Conservation (phyloP, 1,140 invertebrate genomes). For the Drosophila ficusphila region DNA sequence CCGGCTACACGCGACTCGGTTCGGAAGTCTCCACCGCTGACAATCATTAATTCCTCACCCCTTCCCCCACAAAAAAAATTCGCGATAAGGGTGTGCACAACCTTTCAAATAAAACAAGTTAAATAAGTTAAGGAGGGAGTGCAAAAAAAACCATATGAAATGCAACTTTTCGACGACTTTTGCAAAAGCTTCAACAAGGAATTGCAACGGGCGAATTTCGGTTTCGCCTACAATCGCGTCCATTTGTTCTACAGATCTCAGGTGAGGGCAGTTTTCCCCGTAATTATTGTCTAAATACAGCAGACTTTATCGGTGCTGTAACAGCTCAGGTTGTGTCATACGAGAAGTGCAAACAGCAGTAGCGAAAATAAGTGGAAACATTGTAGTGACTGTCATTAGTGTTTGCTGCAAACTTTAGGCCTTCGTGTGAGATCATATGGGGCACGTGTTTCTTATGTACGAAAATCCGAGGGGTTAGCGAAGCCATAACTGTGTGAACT, state of each 20-base stretch:
- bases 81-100: constrained; percentile 9
- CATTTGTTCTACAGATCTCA: constrained; percentile 77
- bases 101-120: constrained; percentile 4
- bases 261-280: constrained; percentile 51
- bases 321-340: constrained; percentile 18
- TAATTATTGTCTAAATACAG: background rate
- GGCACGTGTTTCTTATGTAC: constrained; percentile 17
- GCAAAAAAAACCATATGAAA: constrained; percentile 43
- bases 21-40: constrained; percentile 32
- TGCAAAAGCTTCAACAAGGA: constrained; percentile 65
- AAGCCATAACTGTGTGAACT: background rate
- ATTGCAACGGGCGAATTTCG: constrained; percentile 66
- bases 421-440: constrained; percentile 22
- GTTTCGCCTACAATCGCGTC: constrained; percentile 69
- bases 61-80: background rate
- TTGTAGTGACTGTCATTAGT: constrained; percentile 9
- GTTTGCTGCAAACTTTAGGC: background rate
- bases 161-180: constrained; percentile 73
- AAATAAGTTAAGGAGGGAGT: background rate
- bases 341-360: constrained; percentile 8
- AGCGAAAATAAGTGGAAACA: constrained; percentile 15
- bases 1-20: constrained; percentile 43
- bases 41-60: constrained; percentile 2
- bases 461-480: background rate
- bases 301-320: constrained; percentile 20